phyloP scores from a whole-genome alignment of 2,888 invertebrate species.

The Megamerina dolium region DNA sequence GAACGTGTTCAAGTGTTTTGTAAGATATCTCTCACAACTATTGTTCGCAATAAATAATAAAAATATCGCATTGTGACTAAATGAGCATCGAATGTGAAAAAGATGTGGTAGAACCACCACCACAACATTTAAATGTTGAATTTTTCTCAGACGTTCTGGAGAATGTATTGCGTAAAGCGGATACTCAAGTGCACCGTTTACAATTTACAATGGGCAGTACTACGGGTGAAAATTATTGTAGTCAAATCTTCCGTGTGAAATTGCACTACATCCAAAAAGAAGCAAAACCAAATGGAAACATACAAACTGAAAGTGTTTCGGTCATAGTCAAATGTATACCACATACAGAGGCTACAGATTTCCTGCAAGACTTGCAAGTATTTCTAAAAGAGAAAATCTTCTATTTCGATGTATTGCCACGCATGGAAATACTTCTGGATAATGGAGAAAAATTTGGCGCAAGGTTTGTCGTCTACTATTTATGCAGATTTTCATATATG shows the following conservation, averaged over 20 bases:
- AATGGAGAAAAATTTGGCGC: constrained; percentile 20
- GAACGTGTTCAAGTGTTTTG: no score
- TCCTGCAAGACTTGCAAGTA: constrained; percentile 41
- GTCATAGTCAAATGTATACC: constrained; percentile 29
- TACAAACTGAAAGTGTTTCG: constrained; percentile 1
- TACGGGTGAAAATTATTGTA: constrained; percentile 42
- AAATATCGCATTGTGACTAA: constrained; percentile 10
- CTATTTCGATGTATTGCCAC: constrained; percentile 36
- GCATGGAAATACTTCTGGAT: constrained; percentile 37
- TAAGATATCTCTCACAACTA: no score
- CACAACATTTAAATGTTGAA: constrained; percentile 27
- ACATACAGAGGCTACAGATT: constrained; percentile 12
- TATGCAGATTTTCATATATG: no score
- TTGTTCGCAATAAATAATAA: no score
- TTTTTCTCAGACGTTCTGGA: constrained; percentile 37
- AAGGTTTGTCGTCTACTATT: no score
- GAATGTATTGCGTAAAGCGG: constrained; percentile 28
- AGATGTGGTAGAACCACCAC: constrained; percentile 21
- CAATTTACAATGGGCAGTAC: constrained; percentile 31
- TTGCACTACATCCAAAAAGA: constrained; percentile 22
- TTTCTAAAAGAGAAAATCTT: constrained; percentile 45
- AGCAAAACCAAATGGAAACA: background rate
- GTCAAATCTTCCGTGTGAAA: constrained; percentile 36
- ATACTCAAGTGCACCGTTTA: constrained; percentile 23
- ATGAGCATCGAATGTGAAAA: constrained; percentile 32